Percentiles rank a stretch among this genome's conserved stretches.
phyloP scores from a whole-genome alignment of 2,113 vertebrate species.

The Erythrocercus mccallii region DNA sequence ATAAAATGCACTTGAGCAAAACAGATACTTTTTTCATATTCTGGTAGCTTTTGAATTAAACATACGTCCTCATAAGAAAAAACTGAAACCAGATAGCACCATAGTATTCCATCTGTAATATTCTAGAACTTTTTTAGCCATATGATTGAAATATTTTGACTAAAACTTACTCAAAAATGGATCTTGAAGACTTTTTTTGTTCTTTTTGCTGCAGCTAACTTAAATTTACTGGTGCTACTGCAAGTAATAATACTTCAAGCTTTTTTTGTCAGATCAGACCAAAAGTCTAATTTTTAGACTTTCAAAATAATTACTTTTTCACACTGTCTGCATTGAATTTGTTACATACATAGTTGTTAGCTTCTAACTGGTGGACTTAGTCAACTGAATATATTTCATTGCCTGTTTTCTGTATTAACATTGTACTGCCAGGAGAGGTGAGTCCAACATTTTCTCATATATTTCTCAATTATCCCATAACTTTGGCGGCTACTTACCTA shows the following conservation, averaged over 20 bases:
- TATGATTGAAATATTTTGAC: background rate
- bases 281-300: background rate
- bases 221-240: background rate
- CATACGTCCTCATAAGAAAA: background rate
- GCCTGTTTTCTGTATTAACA: background rate
- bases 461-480: background rate
- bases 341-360: background rate
- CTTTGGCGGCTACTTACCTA: background rate
- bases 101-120: background rate
- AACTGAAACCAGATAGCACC: background rate
- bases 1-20: background rate
- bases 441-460: background rate
- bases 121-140: background rate
- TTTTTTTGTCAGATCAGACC: background rate
- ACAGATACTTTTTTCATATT: background rate
- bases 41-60: background rate
- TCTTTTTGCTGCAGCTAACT: background rate
- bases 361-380: background rate
- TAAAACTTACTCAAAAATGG: background rate
- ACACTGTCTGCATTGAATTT: background rate
- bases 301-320: background rate
- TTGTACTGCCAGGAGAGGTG: background rate
- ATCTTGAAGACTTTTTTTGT: background rate
- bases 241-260: background rate
- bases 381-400: background rate